Conservation (phyloP, 2,888 invertebrate species). For the Idaea straminata region DNA sequence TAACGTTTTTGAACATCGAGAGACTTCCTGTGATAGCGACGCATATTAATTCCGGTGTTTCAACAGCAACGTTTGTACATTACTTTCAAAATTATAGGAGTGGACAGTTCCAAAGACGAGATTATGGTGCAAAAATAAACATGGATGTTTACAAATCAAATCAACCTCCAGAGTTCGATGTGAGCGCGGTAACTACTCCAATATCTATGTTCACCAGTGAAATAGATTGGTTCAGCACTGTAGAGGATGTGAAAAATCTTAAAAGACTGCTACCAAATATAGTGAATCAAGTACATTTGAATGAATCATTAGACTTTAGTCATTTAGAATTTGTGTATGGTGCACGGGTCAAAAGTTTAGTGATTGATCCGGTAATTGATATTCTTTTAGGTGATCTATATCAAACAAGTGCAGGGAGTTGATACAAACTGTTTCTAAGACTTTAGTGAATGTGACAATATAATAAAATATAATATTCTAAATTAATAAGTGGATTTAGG, state of each 20-base stretch:
- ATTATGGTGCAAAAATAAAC: slow-evolving; percentile 51
- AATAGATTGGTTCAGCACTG: slow-evolving; percentile 59
- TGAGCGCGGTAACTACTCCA: slow-evolving; percentile 52
- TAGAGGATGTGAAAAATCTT: slow-evolving; percentile 46
- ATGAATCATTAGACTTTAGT: slow-evolving; percentile 55
- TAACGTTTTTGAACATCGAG: slow-evolving; percentile 47
- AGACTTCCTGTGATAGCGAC: slow-evolving; percentile 57
- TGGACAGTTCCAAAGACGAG: slow-evolving; percentile 58
- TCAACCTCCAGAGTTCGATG: slow-evolving; percentile 52
- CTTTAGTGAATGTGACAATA: too few relatives aligned
- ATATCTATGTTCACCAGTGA: slow-evolving; percentile 57
- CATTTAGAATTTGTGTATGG: slow-evolving; percentile 69
- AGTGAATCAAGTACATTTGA: slow-evolving; percentile 42
- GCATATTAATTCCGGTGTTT: slow-evolving; percentile 63
- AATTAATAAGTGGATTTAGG: too few relatives aligned
- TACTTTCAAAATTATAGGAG: slow-evolving; percentile 57
- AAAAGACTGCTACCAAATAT: slow-evolving; percentile 47
- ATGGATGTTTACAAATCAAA: slow-evolving; percentile 40
- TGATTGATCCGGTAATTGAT: slow-evolving; percentile 51
- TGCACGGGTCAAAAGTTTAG: slow-evolving; percentile 46
- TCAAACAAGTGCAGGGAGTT: slow-evolving; percentile 1
- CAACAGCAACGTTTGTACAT: slow-evolving; percentile 58
- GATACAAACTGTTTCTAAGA: background rate
- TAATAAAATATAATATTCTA: too few relatives aligned
- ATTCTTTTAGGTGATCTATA: slow-evolving; percentile 35